Evolutionary conservation across 2,797 vertebrate species (phyloP), one percentile per base, ranked within the genome.

Genomic region (Dermochelys coriacea): DNA sequence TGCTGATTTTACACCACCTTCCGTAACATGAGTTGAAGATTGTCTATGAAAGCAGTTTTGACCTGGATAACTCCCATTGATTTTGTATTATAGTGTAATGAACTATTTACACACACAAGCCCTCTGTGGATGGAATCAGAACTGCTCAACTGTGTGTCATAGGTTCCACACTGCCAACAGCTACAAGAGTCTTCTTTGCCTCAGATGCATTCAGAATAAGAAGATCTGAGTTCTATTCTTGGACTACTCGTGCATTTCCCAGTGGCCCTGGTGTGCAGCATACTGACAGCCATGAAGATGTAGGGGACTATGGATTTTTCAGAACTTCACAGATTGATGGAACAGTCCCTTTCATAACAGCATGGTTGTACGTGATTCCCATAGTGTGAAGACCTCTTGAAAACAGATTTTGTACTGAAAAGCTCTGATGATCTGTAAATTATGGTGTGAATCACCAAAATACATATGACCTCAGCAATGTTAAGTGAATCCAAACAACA

Each of bases 401-500:
- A 77, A 49, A 77, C 27, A 47, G 41, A 49, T 77, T 49, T 77
- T 77, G 29, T 49, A 77, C 45, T 49, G 74, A 49, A 49, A 47
- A 77, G 14, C 74, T 49, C 15, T 77, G 45, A 49, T 2, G 29
- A 77, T 77, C 45, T 77, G 29, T 77, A 49, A 77, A 47, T 29
- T 49, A 29, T 49, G 29, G 25, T 49, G 45, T 77, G 47, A 49
- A 31, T 77, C 74, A 49, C 25, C 74, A 77, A 49, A 77, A 77
- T 15, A 77, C 74, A 77, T 47, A 47, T 31, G 14, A 77, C 25
- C 41, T 8, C 45, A 77, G 71, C 18, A 84, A 47, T 19, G 86
- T 54, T 81, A 34, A 45, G 80, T 31, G 82, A 90, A 64, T 92
- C 59, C 93, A 79, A 88, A 74, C 92, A 54, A 83, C 71, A 86